Conservation (phyloP, 2,888 invertebrate genomes). For the Andrena chrysosceles region DNA sequence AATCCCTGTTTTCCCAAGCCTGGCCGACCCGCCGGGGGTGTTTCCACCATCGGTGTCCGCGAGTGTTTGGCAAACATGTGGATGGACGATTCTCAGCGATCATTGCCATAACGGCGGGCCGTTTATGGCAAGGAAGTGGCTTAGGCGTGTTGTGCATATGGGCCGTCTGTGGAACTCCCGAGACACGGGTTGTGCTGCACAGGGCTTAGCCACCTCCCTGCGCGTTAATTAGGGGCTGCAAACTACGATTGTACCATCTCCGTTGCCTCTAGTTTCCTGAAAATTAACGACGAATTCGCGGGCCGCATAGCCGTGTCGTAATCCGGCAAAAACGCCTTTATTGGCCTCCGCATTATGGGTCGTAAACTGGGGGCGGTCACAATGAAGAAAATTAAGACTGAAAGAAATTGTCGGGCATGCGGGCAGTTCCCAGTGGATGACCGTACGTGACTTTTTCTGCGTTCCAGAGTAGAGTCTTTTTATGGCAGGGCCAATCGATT, state of each 20-base stretch:
- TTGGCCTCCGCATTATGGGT: background rate
- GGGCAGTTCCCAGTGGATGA: background rate
- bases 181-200: too few relatives aligned
- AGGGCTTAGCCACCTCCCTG: background rate
- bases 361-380: background rate
- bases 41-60: constrained; percentile 24
- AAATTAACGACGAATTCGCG: background rate
- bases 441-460: constrained; percentile 39
- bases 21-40: constrained; percentile 16
- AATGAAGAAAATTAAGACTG: constrained; percentile 7
- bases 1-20: constrained; percentile 71
- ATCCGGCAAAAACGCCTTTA: constrained; percentile 9
- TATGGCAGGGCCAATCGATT: constrained; percentile 65
- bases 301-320: background rate
- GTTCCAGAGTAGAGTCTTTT: constrained; percentile 41
- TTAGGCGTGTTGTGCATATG: constrained; percentile 34
- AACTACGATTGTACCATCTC: background rate
- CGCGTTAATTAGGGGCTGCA: background rate
- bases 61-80: constrained; percentile 58
- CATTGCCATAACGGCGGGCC: constrained; percentile 27
- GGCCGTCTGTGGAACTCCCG: background rate
- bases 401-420: background rate
- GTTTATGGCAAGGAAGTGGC: constrained; percentile 28
- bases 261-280: background rate
- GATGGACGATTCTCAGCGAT: constrained; percentile 41